Percentiles rank a stretch among this genome's conserved stretches.
Conservation (phyloP, 37 sponge, comb jelly and placozoan genomes). For the Agelas oroides region DNA sequence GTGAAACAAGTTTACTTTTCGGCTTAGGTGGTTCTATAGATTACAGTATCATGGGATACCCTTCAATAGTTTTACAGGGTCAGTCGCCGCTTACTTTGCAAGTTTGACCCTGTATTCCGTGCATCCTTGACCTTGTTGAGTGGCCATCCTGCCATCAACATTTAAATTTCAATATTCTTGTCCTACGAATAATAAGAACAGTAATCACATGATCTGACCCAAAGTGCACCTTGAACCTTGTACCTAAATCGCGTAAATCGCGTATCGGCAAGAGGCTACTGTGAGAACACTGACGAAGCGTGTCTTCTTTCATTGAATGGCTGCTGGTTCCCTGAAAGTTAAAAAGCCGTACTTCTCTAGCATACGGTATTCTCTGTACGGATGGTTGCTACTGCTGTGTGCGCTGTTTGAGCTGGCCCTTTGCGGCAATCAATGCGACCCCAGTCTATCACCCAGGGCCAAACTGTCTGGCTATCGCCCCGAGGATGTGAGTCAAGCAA, state of each 20-base stretch:
- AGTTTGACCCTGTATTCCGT: slow-evolving; percentile 53
- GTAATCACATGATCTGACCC: neutral
- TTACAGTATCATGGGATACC: no score
- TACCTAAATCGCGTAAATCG: no score
- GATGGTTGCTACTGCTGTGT: neutral
- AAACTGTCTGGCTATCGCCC: slow-evolving; percentile 24
- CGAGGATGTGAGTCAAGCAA: neutral
- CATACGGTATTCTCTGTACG: neutral
- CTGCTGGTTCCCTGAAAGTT: neutral
- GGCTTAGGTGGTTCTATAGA: no score
- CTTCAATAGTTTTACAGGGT: no score
- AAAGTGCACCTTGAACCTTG: no score
- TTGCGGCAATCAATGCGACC: neutral
- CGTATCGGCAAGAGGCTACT: no score
- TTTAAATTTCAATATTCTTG: neutral
- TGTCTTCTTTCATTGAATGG: neutral
- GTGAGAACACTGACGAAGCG: no score
- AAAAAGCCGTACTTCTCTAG: neutral
- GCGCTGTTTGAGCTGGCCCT: neutral
- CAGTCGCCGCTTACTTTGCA: slow-evolving; percentile 8
- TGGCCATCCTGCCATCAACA: no score
- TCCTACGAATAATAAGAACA: neutral
- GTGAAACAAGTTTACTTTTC: no score
- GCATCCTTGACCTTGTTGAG: neutral
- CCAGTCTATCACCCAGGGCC: neutral